A percentile compares a stretch with the other conserved stretches of the same genome.
Evolutionary conservation across 2,113 vertebrate genomes (phyloP).

Genomic region (Tragulus kanchil): DNA sequence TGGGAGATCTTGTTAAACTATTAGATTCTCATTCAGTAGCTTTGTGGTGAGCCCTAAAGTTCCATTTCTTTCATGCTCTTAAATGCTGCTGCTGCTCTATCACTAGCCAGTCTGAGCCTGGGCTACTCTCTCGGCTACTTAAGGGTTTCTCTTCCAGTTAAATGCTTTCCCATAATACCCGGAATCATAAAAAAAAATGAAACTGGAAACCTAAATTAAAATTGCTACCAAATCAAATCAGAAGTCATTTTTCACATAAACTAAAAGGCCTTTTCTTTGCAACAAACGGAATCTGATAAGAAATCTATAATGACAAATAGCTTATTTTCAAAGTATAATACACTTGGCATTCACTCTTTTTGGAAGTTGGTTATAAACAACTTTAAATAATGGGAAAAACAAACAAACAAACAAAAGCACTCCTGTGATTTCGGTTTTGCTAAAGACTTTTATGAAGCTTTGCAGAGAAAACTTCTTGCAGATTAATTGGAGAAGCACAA

Average conservation of each 20-base stretch:
- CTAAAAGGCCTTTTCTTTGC: conserved; percentile 55
- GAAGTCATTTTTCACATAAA: conserved; percentile 64
- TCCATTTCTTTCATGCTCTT: neutral
- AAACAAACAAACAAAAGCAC: neutral
- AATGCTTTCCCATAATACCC: neutral
- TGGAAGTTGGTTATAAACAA: conserved; percentile 58
- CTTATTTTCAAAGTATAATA: conserved; percentile 36
- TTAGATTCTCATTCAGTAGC: neutral
- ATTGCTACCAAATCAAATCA: conserved; percentile 56
- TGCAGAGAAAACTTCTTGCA: neutral
- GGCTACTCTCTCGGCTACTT: neutral
- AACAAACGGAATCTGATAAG: conserved; percentile 61
- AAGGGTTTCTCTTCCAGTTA: neutral
- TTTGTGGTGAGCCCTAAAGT: neutral
- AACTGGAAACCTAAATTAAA: conserved; percentile 68
- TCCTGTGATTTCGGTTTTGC: neutral
- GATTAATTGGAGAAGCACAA: neutral
- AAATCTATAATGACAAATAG: conserved; percentile 73
- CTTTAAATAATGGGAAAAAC: neutral
- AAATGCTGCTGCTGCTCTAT: neutral
- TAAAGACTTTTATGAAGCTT: neutral
- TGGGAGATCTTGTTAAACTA: neutral
- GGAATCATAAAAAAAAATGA: conserved; percentile 64
- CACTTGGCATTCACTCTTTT: conserved; percentile 43
- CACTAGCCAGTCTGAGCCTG: neutral